A percentile compares a stretch with the other conserved stretches of the same genome.
Evolutionary conservation across 2,113 vertebrate genomes (phyloP).

Genomic region (Himantopus leucocephalus): DNA sequence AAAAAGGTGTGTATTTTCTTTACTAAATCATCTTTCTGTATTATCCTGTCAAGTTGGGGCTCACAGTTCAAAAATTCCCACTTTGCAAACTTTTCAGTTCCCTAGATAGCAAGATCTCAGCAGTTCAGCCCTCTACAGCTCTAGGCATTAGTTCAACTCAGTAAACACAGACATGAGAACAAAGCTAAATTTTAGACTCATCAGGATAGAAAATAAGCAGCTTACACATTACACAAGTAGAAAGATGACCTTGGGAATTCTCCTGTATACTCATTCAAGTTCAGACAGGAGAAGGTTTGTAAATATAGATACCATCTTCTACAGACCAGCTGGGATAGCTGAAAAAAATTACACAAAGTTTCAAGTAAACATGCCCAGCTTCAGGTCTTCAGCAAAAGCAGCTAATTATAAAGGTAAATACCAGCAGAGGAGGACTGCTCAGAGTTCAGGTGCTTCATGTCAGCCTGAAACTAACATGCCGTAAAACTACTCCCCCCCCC

Average conservation of each 20-base stretch:
- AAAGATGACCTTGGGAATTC: background rate
- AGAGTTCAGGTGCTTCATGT: background rate
- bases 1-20: rapidly evolving
- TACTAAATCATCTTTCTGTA: background rate
- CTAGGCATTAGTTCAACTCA: background rate
- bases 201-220: background rate
- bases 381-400: background rate
- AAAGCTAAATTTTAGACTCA: background rate
- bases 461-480: background rate
- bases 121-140: background rate
- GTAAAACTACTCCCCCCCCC: background rate
- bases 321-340: background rate
- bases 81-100: background rate
- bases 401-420: background rate
- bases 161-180: background rate
- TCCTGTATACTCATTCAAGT: background rate
- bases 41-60: background rate
- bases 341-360: background rate
- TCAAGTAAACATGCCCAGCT: background rate
- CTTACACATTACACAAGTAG: background rate
- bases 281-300: background rate
- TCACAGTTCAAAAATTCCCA: background rate
- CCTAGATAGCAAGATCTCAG: background rate
- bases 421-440: background rate
- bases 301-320: background rate